Evolutionary conservation across 1,140 invertebrate species (phyloP), one percentile per base, ranked within the genome.

Genomic region (Lepidurus apus): DNA sequence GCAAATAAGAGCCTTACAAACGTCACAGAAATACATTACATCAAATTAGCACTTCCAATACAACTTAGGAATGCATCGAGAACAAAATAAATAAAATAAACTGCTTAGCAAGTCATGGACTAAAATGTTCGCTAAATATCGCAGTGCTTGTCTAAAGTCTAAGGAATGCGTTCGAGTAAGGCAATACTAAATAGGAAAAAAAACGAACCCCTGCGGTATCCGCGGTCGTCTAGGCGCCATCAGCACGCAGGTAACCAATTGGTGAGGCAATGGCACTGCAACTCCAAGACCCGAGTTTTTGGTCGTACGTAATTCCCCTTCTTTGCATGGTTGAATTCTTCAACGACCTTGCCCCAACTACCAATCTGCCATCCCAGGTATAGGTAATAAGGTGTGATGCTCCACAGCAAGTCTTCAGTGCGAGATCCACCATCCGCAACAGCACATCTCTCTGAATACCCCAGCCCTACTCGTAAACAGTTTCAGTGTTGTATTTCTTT

Each of bases 291-390:
- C 9, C 8, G 34, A 34, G 34, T 34, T 34, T 34, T 34, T 47
- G 10, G 45, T 47, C 17, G 45, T 47, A 47, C 45, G 45, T 17
- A 47, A 47, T 47, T 11, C 45, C 21, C 53, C 17, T 65, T 65
- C 53, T 65, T 17, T 65, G 53, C 53, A 65, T 65, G 53, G 53
- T 65, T 65, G 53, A 65, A 21, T 65, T 21, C 21, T 65, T 21
- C 6, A 65, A 65, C 53, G 53, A 65, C 53, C 53, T 65, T 65
- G 53, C 53, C 53, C 53, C 53, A 65, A 65, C 53, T 65, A 65
- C 53, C 9, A 65, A 65, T n/a, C 53, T 65, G 21, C 53, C 53
- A n/a, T 65, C 13, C 6, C 53, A 65, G 53, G 53, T 8, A 65
- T 65, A 21, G 53, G 13, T 9, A 65, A 65, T 65, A 65, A 65